phyloP scores from a whole-genome alignment of 2,113 vertebrate genomes.

The Percopsis transmontana region DNA sequence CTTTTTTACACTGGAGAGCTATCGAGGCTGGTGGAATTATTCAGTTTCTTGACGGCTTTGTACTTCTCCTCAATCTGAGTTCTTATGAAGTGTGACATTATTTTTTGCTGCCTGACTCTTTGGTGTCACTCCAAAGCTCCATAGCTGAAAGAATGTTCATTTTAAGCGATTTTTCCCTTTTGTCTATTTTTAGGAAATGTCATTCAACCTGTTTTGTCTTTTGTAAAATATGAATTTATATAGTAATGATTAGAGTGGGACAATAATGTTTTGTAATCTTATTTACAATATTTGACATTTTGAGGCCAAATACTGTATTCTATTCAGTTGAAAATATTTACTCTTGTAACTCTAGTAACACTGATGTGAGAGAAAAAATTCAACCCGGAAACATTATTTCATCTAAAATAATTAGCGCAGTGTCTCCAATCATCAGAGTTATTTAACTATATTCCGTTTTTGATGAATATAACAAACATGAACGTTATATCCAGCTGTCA shows the following conservation, averaged over 20 bases:
- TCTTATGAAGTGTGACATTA: constrained; percentile 67
- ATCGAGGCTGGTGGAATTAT: constrained; percentile 62
- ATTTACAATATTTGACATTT: constrained; percentile 51
- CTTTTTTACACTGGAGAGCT: constrained; percentile 66
- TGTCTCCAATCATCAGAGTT: constrained; percentile 52
- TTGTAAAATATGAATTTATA: constrained; percentile 57
- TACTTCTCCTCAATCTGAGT: constrained; percentile 65
- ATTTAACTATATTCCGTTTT: constrained; percentile 54
- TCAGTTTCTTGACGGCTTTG: constrained; percentile 69
- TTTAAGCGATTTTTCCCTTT: constrained; percentile 60
- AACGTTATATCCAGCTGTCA: constrained; percentile 52
- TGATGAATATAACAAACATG: constrained; percentile 46
- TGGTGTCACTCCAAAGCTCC: constrained; percentile 67
- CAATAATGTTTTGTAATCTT: constrained; percentile 57
- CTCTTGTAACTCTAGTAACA: constrained; percentile 5
- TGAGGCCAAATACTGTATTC: neutral
- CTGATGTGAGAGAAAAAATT: constrained; percentile 41
- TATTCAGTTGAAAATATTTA: constrained; percentile 45
- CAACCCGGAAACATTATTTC: constrained; percentile 19
- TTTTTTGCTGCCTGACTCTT: constrained; percentile 59
- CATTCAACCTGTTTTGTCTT: constrained; percentile 44
- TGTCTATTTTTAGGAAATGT: constrained; percentile 70
- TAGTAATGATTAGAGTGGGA: constrained; percentile 42
- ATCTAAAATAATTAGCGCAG: constrained; percentile 32
- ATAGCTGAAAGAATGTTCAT: constrained; percentile 53